A percentile compares a stretch with the other conserved stretches of the same genome.
These are phyloP conservation scores for Tachina fera DNA, from an alignment of 2,888 invertebrate genomes.

Conservation along the genomic window DNA sequence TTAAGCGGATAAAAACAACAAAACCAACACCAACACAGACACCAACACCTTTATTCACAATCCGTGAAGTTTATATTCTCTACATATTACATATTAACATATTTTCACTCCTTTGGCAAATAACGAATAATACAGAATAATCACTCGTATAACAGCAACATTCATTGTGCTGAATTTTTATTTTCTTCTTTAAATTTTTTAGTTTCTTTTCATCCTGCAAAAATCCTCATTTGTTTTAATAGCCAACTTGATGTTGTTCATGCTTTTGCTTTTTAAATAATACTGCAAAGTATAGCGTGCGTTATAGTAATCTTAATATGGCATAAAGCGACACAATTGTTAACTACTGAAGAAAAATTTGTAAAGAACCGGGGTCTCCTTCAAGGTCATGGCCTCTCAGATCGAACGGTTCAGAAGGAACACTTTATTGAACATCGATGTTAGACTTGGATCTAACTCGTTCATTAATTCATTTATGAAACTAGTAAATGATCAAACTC, in stretches of 20 bases:
- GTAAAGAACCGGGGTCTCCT: too few relatives aligned
- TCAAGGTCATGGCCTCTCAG: too few relatives aligned
- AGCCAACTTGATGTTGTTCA: conserved; percentile 17
- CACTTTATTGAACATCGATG: too few relatives aligned
- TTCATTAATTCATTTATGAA: too few relatives aligned
- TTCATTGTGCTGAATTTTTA: conserved; percentile 14
- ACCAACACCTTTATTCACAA: conserved; percentile 20
- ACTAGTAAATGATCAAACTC: too few relatives aligned
- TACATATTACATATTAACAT: conserved; percentile 55
- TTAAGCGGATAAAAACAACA: conserved; percentile 21
- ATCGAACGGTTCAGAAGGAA: too few relatives aligned
- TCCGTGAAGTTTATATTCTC: conserved; percentile 33
- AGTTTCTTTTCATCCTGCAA: conserved; percentile 49
- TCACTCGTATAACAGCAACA: conserved; percentile 11
- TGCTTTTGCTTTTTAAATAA: conserved; percentile 21
- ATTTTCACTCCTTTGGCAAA: conserved; percentile 57
- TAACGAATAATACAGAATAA: conserved; percentile 33
- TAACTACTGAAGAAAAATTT: background rate
- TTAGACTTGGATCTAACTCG: too few relatives aligned
- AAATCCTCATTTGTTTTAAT: conserved; percentile 59
- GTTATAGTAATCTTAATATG: background rate
- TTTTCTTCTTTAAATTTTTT: background rate
- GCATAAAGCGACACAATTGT: background rate
- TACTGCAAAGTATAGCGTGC: background rate
- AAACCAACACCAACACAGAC: background rate